Percentiles rank a stretch among this genome's conserved stretches.
Conservation (phyloP, 2,113 vertebrate species). For the Ailuropoda melanoleuca region DNA sequence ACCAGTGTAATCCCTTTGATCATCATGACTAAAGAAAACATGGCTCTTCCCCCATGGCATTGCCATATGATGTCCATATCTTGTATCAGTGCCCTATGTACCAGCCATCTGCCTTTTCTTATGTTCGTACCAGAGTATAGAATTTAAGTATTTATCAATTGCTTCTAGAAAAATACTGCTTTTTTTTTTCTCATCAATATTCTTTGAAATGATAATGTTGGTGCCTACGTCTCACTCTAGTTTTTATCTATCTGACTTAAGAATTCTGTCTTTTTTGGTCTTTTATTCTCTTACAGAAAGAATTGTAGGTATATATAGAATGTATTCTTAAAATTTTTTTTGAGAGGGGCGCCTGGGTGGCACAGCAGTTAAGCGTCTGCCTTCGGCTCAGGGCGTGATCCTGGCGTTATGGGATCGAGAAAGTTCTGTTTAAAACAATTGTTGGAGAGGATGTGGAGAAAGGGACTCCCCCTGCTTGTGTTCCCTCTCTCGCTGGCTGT, state of each 20-base stretch:
- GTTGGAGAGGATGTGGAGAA: too few relatives aligned
- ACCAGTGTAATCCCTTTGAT: background rate
- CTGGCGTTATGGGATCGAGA: too few relatives aligned
- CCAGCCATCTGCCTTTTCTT: background rate
- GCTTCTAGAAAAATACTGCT: background rate
- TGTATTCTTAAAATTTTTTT: background rate
- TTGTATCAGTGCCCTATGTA: background rate
- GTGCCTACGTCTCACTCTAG: background rate
- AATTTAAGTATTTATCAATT: background rate
- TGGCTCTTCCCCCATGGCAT: background rate
- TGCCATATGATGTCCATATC: background rate
- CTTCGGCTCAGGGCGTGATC: too few relatives aligned
- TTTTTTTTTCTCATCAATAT: background rate
- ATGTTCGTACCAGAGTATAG: background rate
- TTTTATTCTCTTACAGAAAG: background rate
- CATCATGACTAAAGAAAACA: background rate
- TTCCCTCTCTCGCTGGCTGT: too few relatives aligned
- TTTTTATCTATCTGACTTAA: background rate
- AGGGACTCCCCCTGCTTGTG: too few relatives aligned
- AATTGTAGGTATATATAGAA: background rate
- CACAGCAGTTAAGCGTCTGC: too few relatives aligned
- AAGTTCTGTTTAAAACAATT: too few relatives aligned
- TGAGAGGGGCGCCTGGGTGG: too few relatives aligned
- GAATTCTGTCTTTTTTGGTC: background rate
- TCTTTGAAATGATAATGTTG: background rate